These are phyloP conservation scores for Erpornis zantholeuca DNA, from an alignment of 2,113 vertebrate genomes.

Conservation along the genomic window DNA sequence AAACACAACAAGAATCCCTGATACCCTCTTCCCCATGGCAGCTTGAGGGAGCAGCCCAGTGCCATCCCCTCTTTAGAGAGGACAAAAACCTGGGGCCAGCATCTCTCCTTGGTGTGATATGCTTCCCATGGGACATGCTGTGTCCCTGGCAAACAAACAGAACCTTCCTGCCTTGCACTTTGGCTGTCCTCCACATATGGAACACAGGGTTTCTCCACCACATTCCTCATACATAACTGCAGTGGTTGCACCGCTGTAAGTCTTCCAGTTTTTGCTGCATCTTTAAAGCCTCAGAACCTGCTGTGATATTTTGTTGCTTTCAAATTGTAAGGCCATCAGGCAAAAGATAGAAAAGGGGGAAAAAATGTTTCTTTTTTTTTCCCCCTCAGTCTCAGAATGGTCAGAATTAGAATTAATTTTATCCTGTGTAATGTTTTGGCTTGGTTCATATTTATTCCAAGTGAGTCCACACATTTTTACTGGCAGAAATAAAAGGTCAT, in stretches of 20 bases:
- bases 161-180: background rate
- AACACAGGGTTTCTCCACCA: background rate
- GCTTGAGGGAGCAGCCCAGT: background rate
- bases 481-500: background rate
- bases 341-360: background rate
- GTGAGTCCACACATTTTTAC: background rate
- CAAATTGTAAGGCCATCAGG: background rate
- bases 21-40: background rate
- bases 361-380: background rate
- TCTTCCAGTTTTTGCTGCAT: background rate
- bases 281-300: background rate
- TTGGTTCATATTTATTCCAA: background rate
- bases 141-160: background rate
- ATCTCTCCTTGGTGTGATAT: background rate
- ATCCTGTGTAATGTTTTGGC: background rate
- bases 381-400: background rate
- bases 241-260: rapidly evolving
- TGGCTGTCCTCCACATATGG: background rate
- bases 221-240: rapidly evolving
- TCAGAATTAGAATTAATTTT: background rate
- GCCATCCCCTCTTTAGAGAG: background rate
- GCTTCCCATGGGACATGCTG: rapidly evolving
- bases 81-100: background rate
- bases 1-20: background rate
- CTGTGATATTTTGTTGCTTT: background rate